Evolutionary conservation across 2,888 invertebrate species (phyloP).

Genomic region (Altica lythri): DNA sequence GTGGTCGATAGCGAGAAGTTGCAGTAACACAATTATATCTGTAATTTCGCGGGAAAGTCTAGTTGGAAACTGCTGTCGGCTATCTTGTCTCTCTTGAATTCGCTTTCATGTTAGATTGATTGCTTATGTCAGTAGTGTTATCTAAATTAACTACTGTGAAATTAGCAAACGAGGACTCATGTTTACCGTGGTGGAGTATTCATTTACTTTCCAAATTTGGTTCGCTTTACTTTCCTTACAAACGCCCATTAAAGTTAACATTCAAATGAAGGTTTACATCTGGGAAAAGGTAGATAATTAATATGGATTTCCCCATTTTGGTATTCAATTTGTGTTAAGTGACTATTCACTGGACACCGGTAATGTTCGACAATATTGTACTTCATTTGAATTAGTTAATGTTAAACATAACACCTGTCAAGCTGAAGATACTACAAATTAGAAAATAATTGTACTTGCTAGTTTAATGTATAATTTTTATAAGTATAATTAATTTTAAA

Average conservation of each 20-base stretch:
- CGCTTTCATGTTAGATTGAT: conserved; percentile 35
- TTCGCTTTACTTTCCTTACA: conserved; percentile 2
- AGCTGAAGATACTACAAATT: too few relatives aligned
- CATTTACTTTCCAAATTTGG: conserved; percentile 25
- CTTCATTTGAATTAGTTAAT: too few relatives aligned
- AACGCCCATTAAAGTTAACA: conserved; percentile 18
- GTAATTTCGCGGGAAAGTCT: conserved; percentile 37
- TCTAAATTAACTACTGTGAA: conserved; percentile 34
- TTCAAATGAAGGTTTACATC: conserved; percentile 1
- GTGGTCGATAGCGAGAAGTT: too few relatives aligned
- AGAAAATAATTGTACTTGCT: too few relatives aligned
- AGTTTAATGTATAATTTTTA: too few relatives aligned
- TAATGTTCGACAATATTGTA: too few relatives aligned
- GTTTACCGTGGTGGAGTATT: conserved; percentile 25
- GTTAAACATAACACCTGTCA: too few relatives aligned
- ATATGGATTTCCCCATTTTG: background rate
- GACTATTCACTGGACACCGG: too few relatives aligned
- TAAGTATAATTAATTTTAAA: too few relatives aligned
- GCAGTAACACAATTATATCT: conserved; percentile 41
- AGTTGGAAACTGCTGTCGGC: conserved; percentile 26
- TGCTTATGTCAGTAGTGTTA: conserved; percentile 34
- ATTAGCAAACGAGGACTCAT: conserved; percentile 32
- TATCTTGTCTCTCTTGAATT: conserved; percentile 27
- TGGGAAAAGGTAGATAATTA: background rate
- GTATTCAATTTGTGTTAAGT: background rate